Conservation (phyloP, 2,113 vertebrate species). For the Ictidomys tridecemlineatus region DNA sequence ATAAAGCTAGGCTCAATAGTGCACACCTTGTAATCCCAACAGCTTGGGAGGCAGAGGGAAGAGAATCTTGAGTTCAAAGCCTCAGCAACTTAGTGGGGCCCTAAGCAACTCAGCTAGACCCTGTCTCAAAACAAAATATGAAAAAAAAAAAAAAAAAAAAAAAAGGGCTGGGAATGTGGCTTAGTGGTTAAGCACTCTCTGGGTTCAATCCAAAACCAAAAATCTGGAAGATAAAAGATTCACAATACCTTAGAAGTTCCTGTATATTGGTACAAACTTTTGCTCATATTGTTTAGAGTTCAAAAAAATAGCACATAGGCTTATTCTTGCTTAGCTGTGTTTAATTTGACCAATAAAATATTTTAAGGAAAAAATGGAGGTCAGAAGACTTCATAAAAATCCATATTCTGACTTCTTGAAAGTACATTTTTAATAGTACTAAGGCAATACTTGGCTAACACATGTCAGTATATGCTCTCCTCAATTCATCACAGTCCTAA, state of each 20-base stretch:
- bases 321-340: neutral
- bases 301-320: neutral
- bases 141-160: too few species aligned
- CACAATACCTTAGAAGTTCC: neutral
- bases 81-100: too few species aligned
- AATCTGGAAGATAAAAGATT: neutral
- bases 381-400: constrained; percentile 46
- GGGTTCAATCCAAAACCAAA: too few species aligned
- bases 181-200: too few species aligned
- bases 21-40: too few species aligned
- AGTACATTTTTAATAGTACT: neutral
- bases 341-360: constrained; percentile 32
- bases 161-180: too few species aligned
- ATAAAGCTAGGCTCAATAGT: neutral
- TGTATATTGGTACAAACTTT: constrained; percentile 22
- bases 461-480: neutral
- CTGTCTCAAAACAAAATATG: too few species aligned
- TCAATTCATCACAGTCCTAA: neutral
- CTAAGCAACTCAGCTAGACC: too few species aligned
- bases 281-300: neutral
- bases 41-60: too few species aligned
- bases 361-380: neutral
- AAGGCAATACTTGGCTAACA: neutral
- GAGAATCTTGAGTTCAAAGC: too few species aligned
- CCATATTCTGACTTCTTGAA: constrained; percentile 15